Base-by-base conservation (phyloP, 2,113 vertebrate species). In the Otis tarda region DNA sequence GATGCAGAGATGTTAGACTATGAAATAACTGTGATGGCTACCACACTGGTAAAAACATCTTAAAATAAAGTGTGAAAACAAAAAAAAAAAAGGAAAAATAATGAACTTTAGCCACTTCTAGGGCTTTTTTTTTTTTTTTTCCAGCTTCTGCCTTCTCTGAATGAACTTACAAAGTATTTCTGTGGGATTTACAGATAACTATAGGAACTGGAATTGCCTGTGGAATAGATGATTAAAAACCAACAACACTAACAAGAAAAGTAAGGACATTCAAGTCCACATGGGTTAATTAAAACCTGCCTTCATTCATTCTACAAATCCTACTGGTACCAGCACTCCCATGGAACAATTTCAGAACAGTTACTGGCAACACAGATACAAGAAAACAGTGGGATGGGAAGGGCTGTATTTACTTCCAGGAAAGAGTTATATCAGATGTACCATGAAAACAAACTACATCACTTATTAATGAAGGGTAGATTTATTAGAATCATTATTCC, bases 401-500 rank as follows among this genome's bases (percentile, higher is more conserved):
- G 12, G 4, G 6, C 8, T 80, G 18, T 31, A 31, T 92, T 70
- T 82, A 53, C 24, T 87, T 81, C 87, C 83, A 87, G 24, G 23
- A 83, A 55, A 70, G 20, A 53, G 41, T 88, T 91, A 68, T 83
- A 77, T n/a, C 57, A 89, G 33, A 71, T 76, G 39, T 63, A 24
- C 12, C 31, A 20, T 68, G 31, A 71, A 93, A 65, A 15, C 11
- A 74, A 60, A 24, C 27, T 45, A 55, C 14, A 67, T 75, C 53
- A 60, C 6, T 93, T 95, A 95, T 91, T 93, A 93, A 74, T 52
- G 33, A 96, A 90, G 57, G 20, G 57, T 57, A 35, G 53, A 75
- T 52, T 94, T 83, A 94, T 64, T 70, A 8, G 15, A 93, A 85
- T 71, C 9, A 63, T 95, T 96, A 77, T 87, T 92, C 55, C 53